Base-by-base conservation (phyloP, 2,113 vertebrate genomes). In the Miniopterus natalensis region DNA sequence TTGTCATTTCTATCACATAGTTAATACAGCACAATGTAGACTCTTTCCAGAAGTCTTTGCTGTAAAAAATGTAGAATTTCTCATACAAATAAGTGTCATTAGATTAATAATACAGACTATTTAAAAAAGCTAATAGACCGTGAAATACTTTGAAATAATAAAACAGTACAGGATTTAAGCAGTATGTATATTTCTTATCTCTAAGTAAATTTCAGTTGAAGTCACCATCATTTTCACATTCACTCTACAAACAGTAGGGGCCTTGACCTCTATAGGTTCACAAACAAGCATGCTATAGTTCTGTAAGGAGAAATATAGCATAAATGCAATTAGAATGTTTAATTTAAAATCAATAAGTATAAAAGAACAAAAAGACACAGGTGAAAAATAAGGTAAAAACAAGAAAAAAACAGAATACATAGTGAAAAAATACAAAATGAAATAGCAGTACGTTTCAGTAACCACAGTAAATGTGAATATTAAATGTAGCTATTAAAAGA, bases 141-240 rank as follows among this genome's bases (percentile, higher is more conserved):
- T 65, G 66, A 87, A n/a, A 55, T 87, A 40, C 59, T 81, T 75
- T 66, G 70, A 75, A 87, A 74, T 80, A 61, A 61, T 74, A 78
- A 78, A 95, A 57, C 18, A 61, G 11, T 36, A 1, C 59, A 75
- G 27, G 23, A 63, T 71, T 94, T 84, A 59, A 75, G 18, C 8
- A 47, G 51, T 31, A 20, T 65, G 40, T 17, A 36, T 77, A 77
- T n/a, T 84, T 83, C 23, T 53, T 29, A 63, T 63, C 12, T 91
- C 6, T 86, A 71, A 80, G n/a, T 45, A 85, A 70, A 40, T 85
- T 95, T 27, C 17, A 53, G 3, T 29, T 29, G 73, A 71, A 70
- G 84, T 68, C 18, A 73, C 15, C 6, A 86, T 63, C 25, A 73
- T 8, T 79, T 61, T 4, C 47, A 55, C 20, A 55, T 36, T 55